Percentiles rank a stretch among this genome's conserved stretches.
These are phyloP conservation scores for Erpobdella octoculata DNA, from an alignment of 2,888 invertebrate genomes.

Conservation along the genomic window DNA sequence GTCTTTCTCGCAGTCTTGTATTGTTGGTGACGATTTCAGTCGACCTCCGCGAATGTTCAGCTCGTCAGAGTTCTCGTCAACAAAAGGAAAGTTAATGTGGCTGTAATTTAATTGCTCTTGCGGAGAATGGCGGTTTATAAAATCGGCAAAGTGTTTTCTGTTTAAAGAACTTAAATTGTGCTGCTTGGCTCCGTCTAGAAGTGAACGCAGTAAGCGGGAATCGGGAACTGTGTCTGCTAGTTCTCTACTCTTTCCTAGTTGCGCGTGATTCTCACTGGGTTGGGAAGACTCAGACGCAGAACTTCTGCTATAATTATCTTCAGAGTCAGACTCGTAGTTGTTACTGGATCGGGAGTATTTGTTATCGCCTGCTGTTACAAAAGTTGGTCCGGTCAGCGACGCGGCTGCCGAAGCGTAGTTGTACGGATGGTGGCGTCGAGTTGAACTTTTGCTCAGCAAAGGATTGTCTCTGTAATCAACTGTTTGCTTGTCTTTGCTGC, in stretches of 20 bases:
- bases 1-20: background rate
- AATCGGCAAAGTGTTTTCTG: too few relatives aligned
- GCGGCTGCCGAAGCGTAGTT: conserved; percentile 7
- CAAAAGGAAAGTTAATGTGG: too few relatives aligned
- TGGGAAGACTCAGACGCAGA: background rate
- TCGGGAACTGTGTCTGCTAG: too few relatives aligned
- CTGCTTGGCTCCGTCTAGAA: too few relatives aligned
- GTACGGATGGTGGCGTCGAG: background rate
- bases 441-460: background rate
- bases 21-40: background rate
- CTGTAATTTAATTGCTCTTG: too few relatives aligned
- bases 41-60: too few relatives aligned
- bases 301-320: background rate
- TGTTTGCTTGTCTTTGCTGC: background rate
- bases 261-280: too few relatives aligned
- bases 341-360: background rate
- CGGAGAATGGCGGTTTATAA: too few relatives aligned
- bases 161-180: too few relatives aligned
- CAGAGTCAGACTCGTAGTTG: background rate
- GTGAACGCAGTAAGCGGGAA: too few relatives aligned
- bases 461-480: background rate
- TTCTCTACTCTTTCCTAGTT: too few relatives aligned
- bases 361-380: background rate
- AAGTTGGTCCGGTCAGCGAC: conserved; percentile 1
- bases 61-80: too few relatives aligned